Percentiles rank a stretch among this genome's conserved stretches.
Evolutionary conservation across 2,113 vertebrate genomes (phyloP).

Genomic region (Okapia johnstoni): DNA sequence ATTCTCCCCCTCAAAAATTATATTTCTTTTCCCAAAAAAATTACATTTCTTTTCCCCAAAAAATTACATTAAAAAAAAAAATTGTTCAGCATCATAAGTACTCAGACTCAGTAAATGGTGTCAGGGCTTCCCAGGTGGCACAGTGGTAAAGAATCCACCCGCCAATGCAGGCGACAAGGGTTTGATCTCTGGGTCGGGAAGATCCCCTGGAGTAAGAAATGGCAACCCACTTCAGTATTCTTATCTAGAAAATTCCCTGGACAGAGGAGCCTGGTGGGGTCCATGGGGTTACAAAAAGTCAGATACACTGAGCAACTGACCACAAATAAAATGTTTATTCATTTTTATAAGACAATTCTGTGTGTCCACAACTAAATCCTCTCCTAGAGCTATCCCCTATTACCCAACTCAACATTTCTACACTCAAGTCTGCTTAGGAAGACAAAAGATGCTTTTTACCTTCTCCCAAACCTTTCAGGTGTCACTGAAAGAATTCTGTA

Average conservation of each 20-base stretch:
- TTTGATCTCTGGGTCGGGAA: background rate
- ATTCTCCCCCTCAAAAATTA: too few species aligned
- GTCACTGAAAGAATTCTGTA: background rate
- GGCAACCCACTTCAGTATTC: background rate
- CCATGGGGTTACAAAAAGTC: background rate
- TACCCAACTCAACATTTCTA: background rate
- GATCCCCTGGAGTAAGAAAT: background rate
- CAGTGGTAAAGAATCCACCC: background rate
- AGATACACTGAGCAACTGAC: background rate
- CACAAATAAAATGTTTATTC: background rate
- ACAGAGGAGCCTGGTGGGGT: background rate
- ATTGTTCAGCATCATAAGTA: background rate
- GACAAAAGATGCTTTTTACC: background rate
- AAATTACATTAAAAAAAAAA: background rate
- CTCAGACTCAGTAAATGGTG: background rate
- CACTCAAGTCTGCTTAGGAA: background rate
- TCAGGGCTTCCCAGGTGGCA: background rate
- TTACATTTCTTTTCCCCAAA: too few species aligned
- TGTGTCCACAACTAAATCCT: background rate
- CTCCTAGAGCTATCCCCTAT: background rate
- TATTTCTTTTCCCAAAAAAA: too few species aligned
- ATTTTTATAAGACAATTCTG: background rate
- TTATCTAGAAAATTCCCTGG: background rate
- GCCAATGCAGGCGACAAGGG: background rate
- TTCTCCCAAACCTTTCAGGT: background rate